Percentiles rank a stretch among this genome's conserved stretches.
Conservation (phyloP, 2,888 invertebrate species). For the Metalampra italica region DNA sequence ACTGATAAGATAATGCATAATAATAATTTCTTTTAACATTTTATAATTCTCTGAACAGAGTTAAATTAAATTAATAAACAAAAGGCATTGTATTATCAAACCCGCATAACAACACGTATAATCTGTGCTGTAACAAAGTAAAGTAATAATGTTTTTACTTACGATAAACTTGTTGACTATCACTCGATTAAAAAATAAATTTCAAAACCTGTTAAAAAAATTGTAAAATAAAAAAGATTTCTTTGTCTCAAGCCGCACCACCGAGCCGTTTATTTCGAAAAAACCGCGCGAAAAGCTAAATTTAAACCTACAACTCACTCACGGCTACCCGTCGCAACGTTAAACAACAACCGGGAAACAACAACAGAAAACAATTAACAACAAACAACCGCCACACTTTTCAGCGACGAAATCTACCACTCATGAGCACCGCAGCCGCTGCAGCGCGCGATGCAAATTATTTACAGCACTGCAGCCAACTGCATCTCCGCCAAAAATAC, state of each 20-base stretch:
- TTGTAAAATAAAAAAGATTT: neutral
- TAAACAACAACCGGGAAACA: conserved; percentile 37
- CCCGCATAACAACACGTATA: conserved; percentile 8
- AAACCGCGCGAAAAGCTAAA: conserved; percentile 31
- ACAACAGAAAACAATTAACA: conserved; percentile 35
- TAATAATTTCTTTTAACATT: conserved; percentile 1
- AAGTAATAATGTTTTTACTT: conserved; percentile 7
- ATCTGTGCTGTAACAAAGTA: conserved; percentile 2
- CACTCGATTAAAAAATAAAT: neutral
- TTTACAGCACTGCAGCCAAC: conserved; percentile 61
- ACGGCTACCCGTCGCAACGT: conserved; percentile 30
- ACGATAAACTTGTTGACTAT: conserved; percentile 6
- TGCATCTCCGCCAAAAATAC: conserved; percentile 46
- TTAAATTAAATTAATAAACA: conserved; percentile 3
- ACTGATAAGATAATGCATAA: neutral
- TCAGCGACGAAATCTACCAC: conserved; percentile 67
- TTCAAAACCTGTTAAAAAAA: neutral
- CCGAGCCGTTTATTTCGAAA: conserved; percentile 6
- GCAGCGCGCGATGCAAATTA: conserved; percentile 72
- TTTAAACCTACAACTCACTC: conserved; percentile 41
- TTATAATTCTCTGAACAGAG: conserved; percentile 10
- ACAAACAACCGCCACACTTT: conserved; percentile 55
- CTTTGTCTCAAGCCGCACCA: neutral
- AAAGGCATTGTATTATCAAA: conserved; percentile 1
- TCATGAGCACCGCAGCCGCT: conserved; percentile 60